phyloP scores from a whole-genome alignment of 1,140 invertebrate genomes.

The Zaprionus nigranus region DNA sequence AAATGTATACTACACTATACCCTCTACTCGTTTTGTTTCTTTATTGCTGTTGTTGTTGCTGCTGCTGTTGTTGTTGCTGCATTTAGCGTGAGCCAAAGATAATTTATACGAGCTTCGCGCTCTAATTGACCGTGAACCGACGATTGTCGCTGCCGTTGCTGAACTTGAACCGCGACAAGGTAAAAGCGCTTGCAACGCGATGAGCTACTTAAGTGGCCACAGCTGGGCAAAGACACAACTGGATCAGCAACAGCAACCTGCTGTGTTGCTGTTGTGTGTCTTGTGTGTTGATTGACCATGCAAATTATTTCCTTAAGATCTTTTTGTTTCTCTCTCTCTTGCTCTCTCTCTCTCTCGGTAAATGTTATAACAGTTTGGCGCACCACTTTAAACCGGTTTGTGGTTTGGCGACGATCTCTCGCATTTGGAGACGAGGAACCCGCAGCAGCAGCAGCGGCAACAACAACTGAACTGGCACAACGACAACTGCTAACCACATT shows the following conservation, averaged over 20 bases:
- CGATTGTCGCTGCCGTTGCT: constrained; percentile 32
- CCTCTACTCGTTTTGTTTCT: constrained; percentile 24
- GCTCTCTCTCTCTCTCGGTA: neutral
- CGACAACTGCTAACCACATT: constrained; percentile 52
- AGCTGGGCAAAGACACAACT: constrained; percentile 42
- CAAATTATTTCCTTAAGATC: constrained; percentile 78
- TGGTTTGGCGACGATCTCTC: constrained; percentile 17
- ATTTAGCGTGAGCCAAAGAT: neutral
- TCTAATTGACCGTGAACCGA: constrained; percentile 77
- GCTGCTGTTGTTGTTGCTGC: constrained; percentile 4
- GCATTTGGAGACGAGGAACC: constrained; percentile 58
- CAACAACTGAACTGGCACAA: constrained; percentile 47
- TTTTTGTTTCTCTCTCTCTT: constrained; percentile 38
- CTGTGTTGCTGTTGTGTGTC: constrained; percentile 14
- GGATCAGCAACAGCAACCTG: constrained; percentile 42
- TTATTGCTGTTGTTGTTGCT: constrained; percentile 9
- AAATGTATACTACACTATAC: constrained; percentile 3
- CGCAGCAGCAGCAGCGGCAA: constrained; percentile 31
- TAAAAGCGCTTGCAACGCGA: constrained; percentile 33
- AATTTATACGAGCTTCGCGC: constrained; percentile 41
- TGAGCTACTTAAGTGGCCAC: constrained; percentile 45
- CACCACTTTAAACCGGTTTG: constrained; percentile 64
- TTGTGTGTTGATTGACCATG: constrained; percentile 36
- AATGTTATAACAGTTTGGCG: constrained; percentile 48
- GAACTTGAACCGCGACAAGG: constrained; percentile 69